Evolutionary conservation across 2,888 invertebrate species (phyloP), one percentile per base, ranked within the genome.

Genomic region (Drosophila leonis): DNA sequence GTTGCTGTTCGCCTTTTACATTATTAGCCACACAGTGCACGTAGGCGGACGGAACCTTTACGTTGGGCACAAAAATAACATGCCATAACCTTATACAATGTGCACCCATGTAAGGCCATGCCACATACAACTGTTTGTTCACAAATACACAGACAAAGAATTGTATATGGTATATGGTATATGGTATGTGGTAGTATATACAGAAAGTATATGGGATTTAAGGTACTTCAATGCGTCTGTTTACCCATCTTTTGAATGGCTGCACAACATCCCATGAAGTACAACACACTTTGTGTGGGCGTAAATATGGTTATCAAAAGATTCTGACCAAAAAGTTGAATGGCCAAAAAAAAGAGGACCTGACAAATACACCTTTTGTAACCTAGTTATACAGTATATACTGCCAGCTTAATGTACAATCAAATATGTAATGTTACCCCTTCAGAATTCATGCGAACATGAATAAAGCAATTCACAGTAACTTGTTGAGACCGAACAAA

Each of bases 21-120:
- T 90, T 85, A 90, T 85, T 90, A 90, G 69, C 77, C 83, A 84
- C 65, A 85, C 90, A 88, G 80, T 83, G 86, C 90, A 90, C 88
- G 84, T 89, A 77, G 88, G 56, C 72, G 71, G 57, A 48, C 44
- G 67, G 52, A 65, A 85, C 70, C 74, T 71, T 56, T 78, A 59
- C 67, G 71, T 54, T 49, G 78, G 73, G 41, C 55, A 42, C 59
- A 64, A 65, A 73, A 72, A 80, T 70, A 78, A 68, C 78, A 86
- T 74, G 63, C 67, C 69, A 71, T 76, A 88, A 72, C 60, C 75
- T 72, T 29, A 68, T 54, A 70, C 65, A 68, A 65, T 64, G 55
- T 62, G 54, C 63, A 59, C 56, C 54, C 63, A 60, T 73, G 59
- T 59, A 67, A 20, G 55, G 54, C 39, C 42, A 33, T 31, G 20